Evolutionary conservation across 1,140 invertebrate genomes (phyloP).

Genomic region (Saccostrea glomerata): DNA sequence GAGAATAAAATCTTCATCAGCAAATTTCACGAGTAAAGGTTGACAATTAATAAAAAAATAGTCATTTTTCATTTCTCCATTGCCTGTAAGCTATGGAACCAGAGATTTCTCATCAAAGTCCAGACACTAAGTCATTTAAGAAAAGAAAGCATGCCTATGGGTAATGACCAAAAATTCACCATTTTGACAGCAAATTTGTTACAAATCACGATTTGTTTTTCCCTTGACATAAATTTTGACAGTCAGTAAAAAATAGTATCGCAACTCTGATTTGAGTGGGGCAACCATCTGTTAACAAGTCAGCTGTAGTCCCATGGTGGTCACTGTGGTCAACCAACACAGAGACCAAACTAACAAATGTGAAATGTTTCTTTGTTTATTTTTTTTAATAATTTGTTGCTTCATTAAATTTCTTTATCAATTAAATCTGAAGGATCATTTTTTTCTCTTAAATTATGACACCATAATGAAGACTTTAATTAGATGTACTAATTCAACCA

Average conservation of each 20-base stretch:
- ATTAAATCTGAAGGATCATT: no score
- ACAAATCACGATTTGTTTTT: conserved; percentile 29
- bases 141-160: conserved; percentile 4
- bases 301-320: neutral
- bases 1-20: no score
- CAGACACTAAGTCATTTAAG: conserved; percentile 4
- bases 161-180: conserved; percentile 23
- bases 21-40: no score
- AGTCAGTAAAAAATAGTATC: neutral
- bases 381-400: no score
- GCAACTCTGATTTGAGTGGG: neutral
- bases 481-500: no score
- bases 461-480: no score
- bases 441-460: no score
- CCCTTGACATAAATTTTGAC: conserved; percentile 13
- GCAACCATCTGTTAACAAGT: neutral
- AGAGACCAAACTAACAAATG: neutral
- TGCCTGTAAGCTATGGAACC: neutral
- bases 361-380: neutral
- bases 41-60: neutral
- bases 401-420: no score
- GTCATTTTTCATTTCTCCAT: conserved; percentile 35
- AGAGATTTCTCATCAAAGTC: conserved; percentile 19
- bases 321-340: neutral
- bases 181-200: conserved; percentile 33